These are phyloP conservation scores for Phrynocephalus versicolor DNA, from an alignment of 2,113 vertebrate genomes.

Conservation along the genomic window DNA sequence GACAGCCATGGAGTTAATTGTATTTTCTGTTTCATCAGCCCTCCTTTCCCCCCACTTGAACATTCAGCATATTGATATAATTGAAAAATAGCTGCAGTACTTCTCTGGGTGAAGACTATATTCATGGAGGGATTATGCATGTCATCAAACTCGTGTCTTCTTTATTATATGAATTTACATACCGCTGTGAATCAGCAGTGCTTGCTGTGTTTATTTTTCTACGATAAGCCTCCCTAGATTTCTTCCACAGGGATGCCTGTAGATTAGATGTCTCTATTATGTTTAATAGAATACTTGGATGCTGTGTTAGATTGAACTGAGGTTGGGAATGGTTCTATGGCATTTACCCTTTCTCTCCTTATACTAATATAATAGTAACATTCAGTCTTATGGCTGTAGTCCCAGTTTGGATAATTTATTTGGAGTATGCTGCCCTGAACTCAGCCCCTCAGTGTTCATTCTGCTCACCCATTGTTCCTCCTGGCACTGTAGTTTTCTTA, in stretches of 20 bases:
- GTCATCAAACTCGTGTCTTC: conserved; percentile 27
- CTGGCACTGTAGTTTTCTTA: background rate
- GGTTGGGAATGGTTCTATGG: background rate
- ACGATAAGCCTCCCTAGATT: conserved; percentile 1
- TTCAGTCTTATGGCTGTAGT: background rate
- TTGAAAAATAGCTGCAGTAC: conserved; percentile 26
- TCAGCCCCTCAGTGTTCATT: too few relatives aligned
- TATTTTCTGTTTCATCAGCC: conserved; percentile 21
- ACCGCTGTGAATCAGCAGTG: conserved; percentile 13
- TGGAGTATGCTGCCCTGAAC: background rate
- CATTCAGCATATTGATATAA: conserved; percentile 18
- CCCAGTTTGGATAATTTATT: background rate
- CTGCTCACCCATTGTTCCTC: background rate
- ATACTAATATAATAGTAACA: background rate
- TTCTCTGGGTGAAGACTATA: conserved; percentile 13
- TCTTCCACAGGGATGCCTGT: background rate
- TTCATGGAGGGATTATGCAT: conserved; percentile 19
- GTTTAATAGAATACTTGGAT: conserved; percentile 16
- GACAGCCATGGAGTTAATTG: conserved; percentile 22
- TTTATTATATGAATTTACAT: conserved; percentile 25
- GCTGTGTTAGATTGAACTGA: background rate
- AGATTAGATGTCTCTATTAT: conserved; percentile 9
- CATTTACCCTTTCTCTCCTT: background rate
- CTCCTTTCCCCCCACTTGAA: background rate
- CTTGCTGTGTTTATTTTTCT: conserved; percentile 20